Evolutionary conservation across 2,888 invertebrate species (phyloP).

Genomic region (Eurois occulta): DNA sequence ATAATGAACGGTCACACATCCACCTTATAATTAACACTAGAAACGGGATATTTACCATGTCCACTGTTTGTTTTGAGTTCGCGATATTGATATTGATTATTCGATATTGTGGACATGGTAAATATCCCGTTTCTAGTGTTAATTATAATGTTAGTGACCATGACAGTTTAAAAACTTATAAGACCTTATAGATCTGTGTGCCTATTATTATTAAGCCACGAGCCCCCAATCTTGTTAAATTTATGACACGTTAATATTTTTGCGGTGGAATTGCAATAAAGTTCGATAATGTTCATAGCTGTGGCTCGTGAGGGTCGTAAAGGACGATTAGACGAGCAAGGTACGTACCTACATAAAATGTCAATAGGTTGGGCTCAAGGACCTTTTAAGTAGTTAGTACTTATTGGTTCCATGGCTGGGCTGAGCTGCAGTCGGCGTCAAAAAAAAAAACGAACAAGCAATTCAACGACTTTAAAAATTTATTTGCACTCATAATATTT

Average conservation of each 20-base stretch:
- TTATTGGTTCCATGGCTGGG: background rate
- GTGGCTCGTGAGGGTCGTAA: background rate
- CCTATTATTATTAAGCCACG: background rate
- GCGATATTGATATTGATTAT: too few relatives aligned
- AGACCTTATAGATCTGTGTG: background rate
- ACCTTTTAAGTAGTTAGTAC: background rate
- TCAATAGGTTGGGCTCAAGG: background rate
- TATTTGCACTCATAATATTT: background rate
- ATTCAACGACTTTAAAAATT: too few relatives aligned
- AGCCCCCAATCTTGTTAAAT: conserved; percentile 11
- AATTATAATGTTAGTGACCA: too few relatives aligned
- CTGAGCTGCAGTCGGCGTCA: background rate
- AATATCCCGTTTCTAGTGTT: too few relatives aligned
- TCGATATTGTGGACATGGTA: too few relatives aligned
- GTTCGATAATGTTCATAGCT: background rate
- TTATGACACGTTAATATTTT: conserved; percentile 29
- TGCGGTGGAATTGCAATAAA: background rate
- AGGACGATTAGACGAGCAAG: background rate
- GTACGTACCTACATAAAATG: background rate
- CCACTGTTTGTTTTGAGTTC: too few relatives aligned
- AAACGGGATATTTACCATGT: too few relatives aligned
- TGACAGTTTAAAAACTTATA: too few relatives aligned
- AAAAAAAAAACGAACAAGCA: too few relatives aligned
- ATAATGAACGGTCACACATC: background rate
- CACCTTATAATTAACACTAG: too few relatives aligned